These are phyloP conservation scores for Chaetoderma sp. DNA, from an alignment of 2,888 invertebrate genomes.

Conservation along the genomic window DNA sequence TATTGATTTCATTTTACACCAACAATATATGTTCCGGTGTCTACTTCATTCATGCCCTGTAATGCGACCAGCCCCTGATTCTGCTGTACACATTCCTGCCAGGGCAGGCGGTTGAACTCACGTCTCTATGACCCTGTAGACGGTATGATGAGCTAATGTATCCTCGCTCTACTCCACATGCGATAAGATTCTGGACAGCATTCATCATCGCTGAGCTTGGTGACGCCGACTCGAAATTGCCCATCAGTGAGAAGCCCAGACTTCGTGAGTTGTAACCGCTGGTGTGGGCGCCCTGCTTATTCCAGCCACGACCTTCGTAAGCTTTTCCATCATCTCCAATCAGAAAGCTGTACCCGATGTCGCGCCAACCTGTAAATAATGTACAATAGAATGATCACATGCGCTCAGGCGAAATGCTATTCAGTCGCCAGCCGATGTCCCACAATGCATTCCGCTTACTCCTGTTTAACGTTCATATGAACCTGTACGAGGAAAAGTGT, in stretches of 20 bases:
- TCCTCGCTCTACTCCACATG: slow-evolving; percentile 45
- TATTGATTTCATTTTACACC: too few relatives aligned
- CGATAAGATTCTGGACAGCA: slow-evolving; percentile 49
- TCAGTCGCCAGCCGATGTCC: too few relatives aligned
- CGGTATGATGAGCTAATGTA: slow-evolving; percentile 49
- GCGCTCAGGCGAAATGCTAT: too few relatives aligned
- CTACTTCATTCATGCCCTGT: too few relatives aligned
- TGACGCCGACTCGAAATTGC: slow-evolving; percentile 48
- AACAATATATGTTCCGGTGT: too few relatives aligned
- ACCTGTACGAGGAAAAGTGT: too few relatives aligned
- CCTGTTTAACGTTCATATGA: too few relatives aligned
- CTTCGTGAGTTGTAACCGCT: slow-evolving; percentile 73
- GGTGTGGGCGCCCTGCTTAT: slow-evolving; percentile 79
- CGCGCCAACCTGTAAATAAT: slow-evolving; percentile 46
- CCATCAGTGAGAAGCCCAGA: slow-evolving; percentile 60
- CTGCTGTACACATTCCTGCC: slow-evolving; percentile 47
- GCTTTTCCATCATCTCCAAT: slow-evolving; percentile 83
- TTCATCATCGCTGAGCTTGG: slow-evolving; percentile 50
- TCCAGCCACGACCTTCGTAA: slow-evolving; percentile 83
- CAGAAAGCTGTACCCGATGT: slow-evolving; percentile 76
- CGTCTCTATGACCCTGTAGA: slow-evolving; percentile 56
- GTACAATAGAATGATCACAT: too few relatives aligned
- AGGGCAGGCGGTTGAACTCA: slow-evolving; percentile 48
- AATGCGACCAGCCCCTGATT: slow-evolving; percentile 47
- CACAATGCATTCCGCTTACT: too few relatives aligned